phyloP scores from a whole-genome alignment of 2,888 invertebrate species.

The Nasonovia ribisnigri region DNA sequence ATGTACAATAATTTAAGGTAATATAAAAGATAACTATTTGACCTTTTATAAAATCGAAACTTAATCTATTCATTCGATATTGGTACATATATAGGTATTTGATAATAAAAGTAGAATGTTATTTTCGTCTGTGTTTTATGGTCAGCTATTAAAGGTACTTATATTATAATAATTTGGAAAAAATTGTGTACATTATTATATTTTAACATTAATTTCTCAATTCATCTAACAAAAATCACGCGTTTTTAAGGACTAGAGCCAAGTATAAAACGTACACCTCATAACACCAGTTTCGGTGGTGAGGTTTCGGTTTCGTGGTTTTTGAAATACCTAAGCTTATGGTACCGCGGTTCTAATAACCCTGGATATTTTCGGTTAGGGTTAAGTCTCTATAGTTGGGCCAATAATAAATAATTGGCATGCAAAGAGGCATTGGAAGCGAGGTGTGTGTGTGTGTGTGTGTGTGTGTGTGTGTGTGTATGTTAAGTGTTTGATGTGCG shows the following conservation, averaged over 20 bases:
- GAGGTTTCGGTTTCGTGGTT: neutral
- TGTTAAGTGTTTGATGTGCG: neutral
- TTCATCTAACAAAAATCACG: neutral
- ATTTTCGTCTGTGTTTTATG: neutral
- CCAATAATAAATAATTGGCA: too few relatives aligned
- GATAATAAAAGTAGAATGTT: neutral
- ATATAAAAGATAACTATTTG: neutral
- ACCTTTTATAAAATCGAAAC: neutral
- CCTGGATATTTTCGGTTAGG: too few relatives aligned
- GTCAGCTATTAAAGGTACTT: neutral
- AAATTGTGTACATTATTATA: neutral
- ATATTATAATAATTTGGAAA: neutral
- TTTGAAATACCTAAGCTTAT: too few relatives aligned
- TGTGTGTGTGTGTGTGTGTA: too few relatives aligned
- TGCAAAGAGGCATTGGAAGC: neutral
- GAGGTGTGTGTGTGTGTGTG: neutral
- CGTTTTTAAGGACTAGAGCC: neutral
- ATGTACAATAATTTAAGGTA: neutral
- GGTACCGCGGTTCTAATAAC: too few relatives aligned
- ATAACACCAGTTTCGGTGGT: neutral
- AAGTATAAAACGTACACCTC: neutral
- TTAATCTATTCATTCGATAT: neutral
- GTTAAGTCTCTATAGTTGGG: too few relatives aligned
- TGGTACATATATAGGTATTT: neutral
- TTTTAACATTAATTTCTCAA: neutral